phyloP scores from a whole-genome alignment of 2,888 invertebrate species.

The Drosophila anomelani region DNA sequence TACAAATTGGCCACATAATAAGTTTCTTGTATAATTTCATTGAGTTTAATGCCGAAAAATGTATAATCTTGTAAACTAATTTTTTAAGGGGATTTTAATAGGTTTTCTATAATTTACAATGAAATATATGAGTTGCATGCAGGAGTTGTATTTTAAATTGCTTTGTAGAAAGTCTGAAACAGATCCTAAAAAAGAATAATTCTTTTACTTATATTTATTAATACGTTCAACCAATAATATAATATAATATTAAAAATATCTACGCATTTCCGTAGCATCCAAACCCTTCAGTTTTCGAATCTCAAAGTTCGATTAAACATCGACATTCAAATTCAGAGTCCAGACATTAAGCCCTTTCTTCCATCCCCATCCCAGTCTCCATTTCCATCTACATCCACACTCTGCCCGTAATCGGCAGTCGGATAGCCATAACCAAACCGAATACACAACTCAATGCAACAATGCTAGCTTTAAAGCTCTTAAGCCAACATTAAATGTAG shows the following conservation, averaged over 20 bases:
- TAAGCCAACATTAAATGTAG: constrained; percentile 84
- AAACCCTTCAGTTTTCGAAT: too few species aligned
- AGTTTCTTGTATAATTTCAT: neutral
- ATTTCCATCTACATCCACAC: neutral
- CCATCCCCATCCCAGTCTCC: neutral
- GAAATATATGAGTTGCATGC: neutral
- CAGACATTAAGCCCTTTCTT: neutral
- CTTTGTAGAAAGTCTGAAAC: too few species aligned
- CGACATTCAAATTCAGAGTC: neutral
- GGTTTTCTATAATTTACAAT: neutral
- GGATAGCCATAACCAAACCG: constrained; percentile 33
- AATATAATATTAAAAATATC: too few species aligned
- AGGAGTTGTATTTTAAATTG: neutral
- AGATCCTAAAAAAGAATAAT: too few species aligned
- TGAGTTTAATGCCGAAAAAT: neutral
- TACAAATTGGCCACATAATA: neutral
- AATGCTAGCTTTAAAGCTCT: constrained; percentile 83
- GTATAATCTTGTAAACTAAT: too few species aligned
- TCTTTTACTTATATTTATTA: neutral
- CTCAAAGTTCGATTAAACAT: neutral
- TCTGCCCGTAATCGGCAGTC: constrained; percentile 14
- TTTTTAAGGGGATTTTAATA: too few species aligned
- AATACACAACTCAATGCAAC: constrained; percentile 65
- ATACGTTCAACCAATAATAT: neutral
- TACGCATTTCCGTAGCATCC: neutral